Base-by-base conservation (phyloP, 2,797 vertebrate genomes). In the Lithobates pipiens region DNA sequence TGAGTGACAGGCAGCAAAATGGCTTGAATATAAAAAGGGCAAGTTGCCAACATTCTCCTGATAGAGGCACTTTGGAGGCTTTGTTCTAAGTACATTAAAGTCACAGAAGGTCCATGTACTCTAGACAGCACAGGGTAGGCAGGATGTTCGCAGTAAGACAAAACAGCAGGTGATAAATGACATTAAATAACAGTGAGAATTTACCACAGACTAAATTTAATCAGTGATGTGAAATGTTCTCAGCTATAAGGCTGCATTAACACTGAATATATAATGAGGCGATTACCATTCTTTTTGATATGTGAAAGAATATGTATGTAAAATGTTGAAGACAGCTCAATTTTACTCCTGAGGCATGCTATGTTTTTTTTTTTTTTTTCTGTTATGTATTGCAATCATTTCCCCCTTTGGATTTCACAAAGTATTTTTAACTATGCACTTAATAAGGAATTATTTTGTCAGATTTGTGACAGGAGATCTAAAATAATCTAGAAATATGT, bases 81-180 rank as follows among this genome's bases (percentile, higher is more conserved):
- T 95, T 95, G 95, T 95, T 95, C 93, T 73, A 90, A 93, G 93
- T 94, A 93, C 94, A 94, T 95, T 95, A 93, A 94, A 95, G 95
- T 95, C 94, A 93, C 92, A 95, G 93, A 95, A 95, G 95, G 95
- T 94, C 94, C 92, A 89, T 94, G 94, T 93, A 94, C 93, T 92
- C 91, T 90, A 93, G 93, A 93, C 93, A 91, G 92, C 91, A 91
- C 88, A 91, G 93, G 92, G 92, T 91, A 93, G 93, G 93, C 94
- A 95, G 94, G 95, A 94, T 95, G 95, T 94, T 94, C 95, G 93
- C 93, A 93, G 95, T 92, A 92, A 95, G 94, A 94, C 91, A 95
- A 94, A 95, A 94, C 94, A 95, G 95, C 95, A 95, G 94, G 95
- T 95, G 95, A 95, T 93, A 95, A 95, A 95, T 94, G 94, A 94